Base-by-base conservation (phyloP, 2,797 vertebrate genomes). In the Zenarchopterus dispar region DNA sequence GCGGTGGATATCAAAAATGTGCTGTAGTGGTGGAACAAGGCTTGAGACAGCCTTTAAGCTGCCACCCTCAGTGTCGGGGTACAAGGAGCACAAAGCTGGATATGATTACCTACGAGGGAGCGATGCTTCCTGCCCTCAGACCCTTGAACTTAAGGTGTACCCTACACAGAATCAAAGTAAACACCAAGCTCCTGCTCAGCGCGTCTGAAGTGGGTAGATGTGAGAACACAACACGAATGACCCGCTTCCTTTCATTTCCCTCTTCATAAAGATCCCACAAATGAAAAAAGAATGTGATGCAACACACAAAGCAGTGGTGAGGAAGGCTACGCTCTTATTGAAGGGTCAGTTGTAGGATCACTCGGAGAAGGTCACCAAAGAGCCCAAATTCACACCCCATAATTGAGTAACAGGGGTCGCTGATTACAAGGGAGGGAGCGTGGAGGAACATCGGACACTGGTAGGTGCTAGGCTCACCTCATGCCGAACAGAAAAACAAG, bases 141-240 rank as follows among this genome's bases (percentile, higher is more conserved):
- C 91, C 92, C 86, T 86, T 91, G 88, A 87, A 80, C 91, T 74
- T 62, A 62, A 69, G 73, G 84, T 81, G 83, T 84, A 87, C 90
- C 89, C 89, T 71, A 85, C 87, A 78, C 84, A 80, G 88, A 94
- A 94, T 94, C 93, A 94, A 94, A 93, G 94, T 91, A 94, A 94
- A 94, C 93, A 93, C 72, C 49, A 43, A 87, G 65, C 68, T 80
- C 84, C 86, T 81, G 77, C 84, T 88, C 87, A 73, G 43, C 77
- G 89, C 87, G 86, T 94, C 88, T 91, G 91, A 93, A 93, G 93
- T 91, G 89, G 63, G 82, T 80, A 82, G 82, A 87, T 81, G 81
- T 88, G 76, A 86, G 82, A 89, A 87, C 86, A 87, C 85, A 84
- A 86, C 82, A 87, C 17, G 63, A 78, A 80, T 84, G 86, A 91